Evolutionary conservation across 2,113 vertebrate genomes (phyloP).

Genomic region (Pseudonaja textilis): DNA sequence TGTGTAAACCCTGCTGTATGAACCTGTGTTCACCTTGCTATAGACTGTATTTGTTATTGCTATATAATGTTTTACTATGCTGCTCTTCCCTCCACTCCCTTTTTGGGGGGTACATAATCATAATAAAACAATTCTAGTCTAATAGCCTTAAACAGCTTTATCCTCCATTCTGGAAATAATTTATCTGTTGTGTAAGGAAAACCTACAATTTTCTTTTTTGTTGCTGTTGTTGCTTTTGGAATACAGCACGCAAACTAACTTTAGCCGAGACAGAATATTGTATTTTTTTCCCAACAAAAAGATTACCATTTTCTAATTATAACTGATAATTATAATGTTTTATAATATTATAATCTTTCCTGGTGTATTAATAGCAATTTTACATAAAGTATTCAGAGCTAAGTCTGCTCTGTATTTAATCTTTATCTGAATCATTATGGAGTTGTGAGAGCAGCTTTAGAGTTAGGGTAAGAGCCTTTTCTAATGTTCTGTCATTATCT

Average conservation of each 20-base stretch:
- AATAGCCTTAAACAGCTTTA: background rate
- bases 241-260: background rate
- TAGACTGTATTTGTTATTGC: background rate
- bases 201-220: background rate
- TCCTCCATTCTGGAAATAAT: background rate
- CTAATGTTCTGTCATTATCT: background rate
- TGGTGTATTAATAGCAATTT: background rate
- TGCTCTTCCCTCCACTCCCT: background rate
- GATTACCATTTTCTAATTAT: background rate
- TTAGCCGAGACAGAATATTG: background rate
- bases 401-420: background rate
- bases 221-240: background rate
- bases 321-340: background rate
- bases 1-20: background rate
- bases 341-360: slow-evolving; percentile 5
- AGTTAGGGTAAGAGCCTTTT: background rate
- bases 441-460: background rate
- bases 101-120: background rate
- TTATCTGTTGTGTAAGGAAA: background rate
- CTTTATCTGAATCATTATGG: background rate
- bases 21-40: background rate
- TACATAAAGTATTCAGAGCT: background rate
- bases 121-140: background rate
- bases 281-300: background rate
- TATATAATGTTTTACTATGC: background rate